Percentiles rank a stretch among this genome's conserved stretches.
phyloP scores from a whole-genome alignment of 2,888 invertebrate species.

The Nysson spinosus region DNA sequence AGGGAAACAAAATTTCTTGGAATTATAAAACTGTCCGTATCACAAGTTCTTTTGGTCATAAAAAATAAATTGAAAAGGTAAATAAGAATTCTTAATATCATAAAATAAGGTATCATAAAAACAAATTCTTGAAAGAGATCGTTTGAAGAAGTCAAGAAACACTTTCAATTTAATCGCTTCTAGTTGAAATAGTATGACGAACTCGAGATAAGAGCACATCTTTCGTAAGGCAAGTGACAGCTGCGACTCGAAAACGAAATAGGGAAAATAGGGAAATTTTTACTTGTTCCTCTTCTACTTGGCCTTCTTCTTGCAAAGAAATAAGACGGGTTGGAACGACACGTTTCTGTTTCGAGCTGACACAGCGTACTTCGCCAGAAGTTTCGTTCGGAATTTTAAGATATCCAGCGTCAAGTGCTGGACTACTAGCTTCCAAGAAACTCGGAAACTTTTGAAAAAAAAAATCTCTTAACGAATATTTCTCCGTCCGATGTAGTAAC shows the following conservation, averaged over 20 bases:
- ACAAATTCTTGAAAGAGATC: not conserved
- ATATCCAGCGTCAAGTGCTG: conserved; percentile 27
- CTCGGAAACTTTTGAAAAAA: conserved; percentile 36
- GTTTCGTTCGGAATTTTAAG: conserved; percentile 55
- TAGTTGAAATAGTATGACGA: too few species aligned
- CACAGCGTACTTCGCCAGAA: conserved; percentile 42
- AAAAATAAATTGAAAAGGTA: too few species aligned
- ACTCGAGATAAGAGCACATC: conserved; percentile 41
- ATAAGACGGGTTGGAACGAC: conserved; percentile 37
- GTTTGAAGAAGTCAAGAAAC: not conserved
- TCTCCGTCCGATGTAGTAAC: conserved; percentile 6
- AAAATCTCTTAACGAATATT: conserved; percentile 37
- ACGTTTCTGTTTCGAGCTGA: conserved; percentile 42
- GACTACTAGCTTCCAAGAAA: conserved; percentile 20
- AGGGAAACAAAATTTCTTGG: too few species aligned
- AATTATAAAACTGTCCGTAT: too few species aligned
- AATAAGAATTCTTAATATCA: too few species aligned
- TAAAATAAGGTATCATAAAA: too few species aligned
- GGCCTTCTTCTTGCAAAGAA: conserved; percentile 15
- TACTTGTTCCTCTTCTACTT: conserved; percentile 20
- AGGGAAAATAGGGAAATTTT: conserved; percentile 48
- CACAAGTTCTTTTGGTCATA: too few species aligned
- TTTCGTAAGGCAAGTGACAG: conserved; percentile 38
- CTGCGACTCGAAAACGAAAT: conserved; percentile 44
- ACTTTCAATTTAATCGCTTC: not conserved